These are phyloP conservation scores for Rousettus leschenaultii DNA, from an alignment of 2,113 vertebrate genomes.

Conservation along the genomic window DNA sequence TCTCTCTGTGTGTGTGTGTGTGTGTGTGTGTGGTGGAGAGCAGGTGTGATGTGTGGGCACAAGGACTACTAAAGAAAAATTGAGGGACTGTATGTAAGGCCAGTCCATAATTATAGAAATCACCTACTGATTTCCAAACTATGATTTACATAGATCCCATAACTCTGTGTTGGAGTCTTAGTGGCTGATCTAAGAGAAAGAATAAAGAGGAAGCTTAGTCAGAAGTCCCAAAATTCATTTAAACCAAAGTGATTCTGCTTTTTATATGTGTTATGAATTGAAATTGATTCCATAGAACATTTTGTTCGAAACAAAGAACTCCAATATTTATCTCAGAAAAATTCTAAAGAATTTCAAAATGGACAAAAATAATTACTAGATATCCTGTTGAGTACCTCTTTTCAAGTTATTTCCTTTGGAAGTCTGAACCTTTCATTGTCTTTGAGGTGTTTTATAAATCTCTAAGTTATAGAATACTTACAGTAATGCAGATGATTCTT, in stretches of 20 bases:
- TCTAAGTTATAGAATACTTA: neutral
- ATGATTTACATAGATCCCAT: neutral
- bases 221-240: neutral
- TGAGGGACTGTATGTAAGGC: neutral
- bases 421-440: neutral
- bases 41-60: neutral
- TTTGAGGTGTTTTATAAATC: neutral
- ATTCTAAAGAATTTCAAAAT: neutral
- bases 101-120: neutral
- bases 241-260: neutral
- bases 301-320: neutral
- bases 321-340: neutral
- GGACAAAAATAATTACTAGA: neutral
- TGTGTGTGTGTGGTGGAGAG: neutral
- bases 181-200: neutral
- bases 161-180: neutral
- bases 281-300: neutral
- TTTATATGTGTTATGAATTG: neutral
- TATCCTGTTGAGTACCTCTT: neutral
- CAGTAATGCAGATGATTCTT: constrained; percentile 15
- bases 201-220: neutral
- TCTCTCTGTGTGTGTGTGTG: neutral
- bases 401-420: neutral
- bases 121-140: neutral
- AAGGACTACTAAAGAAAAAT: neutral